Evolutionary conservation across 2,797 vertebrate genomes (phyloP).

Genomic region (Sebastes diploproa): DNA sequence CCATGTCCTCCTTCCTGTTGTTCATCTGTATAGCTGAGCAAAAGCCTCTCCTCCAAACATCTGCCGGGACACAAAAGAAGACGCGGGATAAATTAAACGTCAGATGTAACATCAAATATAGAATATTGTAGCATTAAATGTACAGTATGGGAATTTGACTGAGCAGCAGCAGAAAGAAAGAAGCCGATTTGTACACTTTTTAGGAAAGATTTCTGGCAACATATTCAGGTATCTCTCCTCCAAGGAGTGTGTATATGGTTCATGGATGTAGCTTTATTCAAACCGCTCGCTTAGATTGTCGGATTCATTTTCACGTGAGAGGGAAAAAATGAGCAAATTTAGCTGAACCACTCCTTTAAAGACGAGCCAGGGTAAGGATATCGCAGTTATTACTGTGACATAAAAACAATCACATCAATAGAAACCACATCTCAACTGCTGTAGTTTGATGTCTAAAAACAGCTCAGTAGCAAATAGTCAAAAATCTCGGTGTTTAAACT

Average conservation of each 20-base stretch:
- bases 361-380: constrained; percentile 53
- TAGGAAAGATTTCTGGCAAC: neutral
- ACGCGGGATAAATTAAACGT: constrained; percentile 1
- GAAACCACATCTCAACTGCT: constrained; percentile 65
- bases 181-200: neutral
- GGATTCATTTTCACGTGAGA: constrained; percentile 29
- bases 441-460: constrained; percentile 81
- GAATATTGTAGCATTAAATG: neutral
- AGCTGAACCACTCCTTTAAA: constrained; percentile 60
- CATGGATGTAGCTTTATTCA: neutral
- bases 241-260: neutral
- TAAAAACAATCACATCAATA: constrained; percentile 74
- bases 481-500: constrained; percentile 66
- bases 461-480: constrained; percentile 70
- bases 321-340: constrained; percentile 35
- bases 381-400: constrained; percentile 68
- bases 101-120: neutral
- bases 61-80: constrained; percentile 58
- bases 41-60: constrained; percentile 81
- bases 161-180: neutral
- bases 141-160: neutral
- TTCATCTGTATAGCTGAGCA: constrained; percentile 91
- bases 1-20: constrained; percentile 98
- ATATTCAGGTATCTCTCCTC: neutral
- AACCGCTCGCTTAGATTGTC: neutral